Base-by-base conservation (phyloP, 2,797 vertebrate genomes). In the Tachyglossus aculeatus region DNA sequence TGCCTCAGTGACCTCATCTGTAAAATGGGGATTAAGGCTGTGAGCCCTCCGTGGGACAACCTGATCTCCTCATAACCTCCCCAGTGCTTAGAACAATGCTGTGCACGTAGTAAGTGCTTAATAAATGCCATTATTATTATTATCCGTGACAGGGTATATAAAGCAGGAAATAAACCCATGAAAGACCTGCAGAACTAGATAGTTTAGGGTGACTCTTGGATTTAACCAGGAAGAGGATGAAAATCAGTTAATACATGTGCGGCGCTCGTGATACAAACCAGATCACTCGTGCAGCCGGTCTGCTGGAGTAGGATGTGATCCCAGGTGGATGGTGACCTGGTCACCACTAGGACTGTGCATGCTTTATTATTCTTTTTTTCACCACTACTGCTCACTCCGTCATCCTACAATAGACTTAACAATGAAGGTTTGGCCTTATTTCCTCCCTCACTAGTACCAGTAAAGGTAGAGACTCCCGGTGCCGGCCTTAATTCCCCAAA, bases 181-280 rank as follows among this genome's bases (percentile, higher is more conserved):
- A 85, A 80, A 86, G 85, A 81, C 85, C 85, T 82, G 80, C 80
- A 78, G 76, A 82, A 63, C 78, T 81, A 78, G 81, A 76, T 83
- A 71, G 78, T 85, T 60, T 71, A 71, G 71, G 73, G 74, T 78
- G 81, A 78, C 63, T 66, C 74, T 81, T 81, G 74, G 85, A 76
- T 85, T 83, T 79, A 73, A 72, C 74, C 70, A 61, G 74, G 80
- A 60, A 73, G 82, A 81, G 84, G 85, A 85, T 87, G 77, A 87
- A 79, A 86, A 82, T 67, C 72, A 69, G 59, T 81, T 85, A 87
- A 82, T 87, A 87, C 81, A 81, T 87, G 85, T 87, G 85, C 85
- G 85, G 85, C 85, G 85, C 83, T 80, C 81, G 66, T 37, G 68
- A 82, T 74, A 85, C 69, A 85, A 80, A 69, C 83, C 83, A 85